Evolutionary conservation across 2,113 vertebrate genomes (phyloP), one percentile per base, ranked within the genome.

Genomic region (Coracopsis vasa): DNA sequence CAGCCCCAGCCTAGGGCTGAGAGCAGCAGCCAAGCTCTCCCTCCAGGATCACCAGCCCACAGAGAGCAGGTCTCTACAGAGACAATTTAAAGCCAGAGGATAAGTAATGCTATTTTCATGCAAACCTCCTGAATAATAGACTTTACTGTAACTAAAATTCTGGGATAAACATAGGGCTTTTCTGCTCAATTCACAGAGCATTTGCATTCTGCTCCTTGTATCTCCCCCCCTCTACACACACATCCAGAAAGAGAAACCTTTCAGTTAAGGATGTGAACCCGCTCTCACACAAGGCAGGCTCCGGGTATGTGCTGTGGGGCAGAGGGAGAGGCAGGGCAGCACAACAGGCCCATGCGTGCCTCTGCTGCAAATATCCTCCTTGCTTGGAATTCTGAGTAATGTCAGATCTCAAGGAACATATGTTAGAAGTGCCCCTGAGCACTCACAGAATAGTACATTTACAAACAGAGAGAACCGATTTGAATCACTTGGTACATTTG

Each of bases 401-500:
- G 84, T 79, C 80, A 94, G 74, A 45, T 88, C 74, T n/a, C 70
- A 16, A 86, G 86, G 56, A 94, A 81, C 90, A 82, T 71, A 91
- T 96, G 92, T 94, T 93, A 71, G 18, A 13, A 53, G 66, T 89
- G 88, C 62, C 87, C 87, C 90, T 77, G 66, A 95, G 90, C 91
- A 96, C 78, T 88, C 88, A 94, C 89, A 95, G 86, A 96, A 92
- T 71, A 45, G 72, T 86, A 84, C 77, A 67, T 89, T 95, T 94
- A 85, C 88, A 93, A 95, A 89, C 86, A 88, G 79, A 88, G 84
- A 92, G 96, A 92, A 96, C n/a, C 80, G 54, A 92, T 92, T 88
- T 89, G 84, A 95, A 92, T 95, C 78, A 91, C 74, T 96, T 44
- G 6, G 45, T 84, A 14, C 28, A 92, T 96, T 92, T 96, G 92